Evolutionary conservation across 1,140 invertebrate species (phyloP), one percentile per base, ranked within the genome.

Genomic region (Nasonia vitripennis): DNA sequence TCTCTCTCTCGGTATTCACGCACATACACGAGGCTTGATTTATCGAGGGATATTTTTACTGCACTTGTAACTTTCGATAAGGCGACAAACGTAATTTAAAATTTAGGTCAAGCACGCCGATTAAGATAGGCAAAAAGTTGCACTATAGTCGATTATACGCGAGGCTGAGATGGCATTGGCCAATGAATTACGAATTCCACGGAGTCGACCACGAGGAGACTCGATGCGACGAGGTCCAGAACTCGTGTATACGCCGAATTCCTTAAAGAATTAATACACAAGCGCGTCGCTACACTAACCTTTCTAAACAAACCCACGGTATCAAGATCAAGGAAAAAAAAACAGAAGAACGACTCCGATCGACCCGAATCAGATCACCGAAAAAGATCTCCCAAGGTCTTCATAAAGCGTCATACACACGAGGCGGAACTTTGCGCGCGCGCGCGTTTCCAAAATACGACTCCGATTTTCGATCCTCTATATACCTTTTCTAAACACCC

Each of bases 61-160:
- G 80, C 85, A 78, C 41, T 81, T 81, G 31, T 70, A 86, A 86
- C 70, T 83, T 71, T 83, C 81, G 86, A 83, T 86, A 83, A 83
- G 48, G 71, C 78, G 81, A 74, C 77, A 67, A 80, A 74, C 23
- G 31, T 80, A 79, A 74, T 85, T 85, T 80, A 74, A 85, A 85
- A 80, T 80, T 75, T 67, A 80, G 83, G 83, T 85, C 83, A 85
- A 85, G 78, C 83, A 12, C 77, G 78, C 6, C 78, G 77, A 85
- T 85, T 80, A 85, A 85, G 78, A 85, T 85, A 85, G 83, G 83
- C 67, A 85, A 85, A 84, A 85, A 85, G 37, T 71, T 78, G 27
- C 62, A 79, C 41, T 67, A 55, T 78, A 77, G 3, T 5, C 27
- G 67, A 70, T 71, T 84, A 41, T 68, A 62, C 48, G 48, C 20